Percentiles rank a stretch among this genome's conserved stretches.
Evolutionary conservation across 2,888 invertebrate species (phyloP).

Genomic region (Hydraecia micacea): DNA sequence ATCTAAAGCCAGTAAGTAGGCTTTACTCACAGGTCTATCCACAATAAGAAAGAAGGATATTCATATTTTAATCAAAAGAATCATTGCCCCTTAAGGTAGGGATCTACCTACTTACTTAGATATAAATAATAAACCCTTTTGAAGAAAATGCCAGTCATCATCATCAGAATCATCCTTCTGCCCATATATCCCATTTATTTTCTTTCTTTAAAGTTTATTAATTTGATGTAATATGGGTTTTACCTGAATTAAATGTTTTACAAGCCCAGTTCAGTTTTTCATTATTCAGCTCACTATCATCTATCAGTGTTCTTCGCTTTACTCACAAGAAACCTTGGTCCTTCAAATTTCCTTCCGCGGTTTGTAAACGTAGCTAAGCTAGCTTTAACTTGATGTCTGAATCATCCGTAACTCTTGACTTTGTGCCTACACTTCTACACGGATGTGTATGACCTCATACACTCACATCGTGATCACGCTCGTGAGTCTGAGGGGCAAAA

Average conservation of each 20-base stretch:
- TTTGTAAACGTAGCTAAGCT: not conserved
- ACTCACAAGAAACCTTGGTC: not conserved
- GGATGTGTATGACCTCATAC: conserved; percentile 52
- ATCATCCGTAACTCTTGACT: conserved; percentile 41
- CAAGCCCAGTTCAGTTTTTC: not conserved
- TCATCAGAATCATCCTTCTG: not conserved
- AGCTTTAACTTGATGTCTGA: conserved; percentile 21
- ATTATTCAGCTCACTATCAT: not conserved
- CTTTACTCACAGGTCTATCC: not conserved
- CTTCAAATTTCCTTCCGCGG: conserved; percentile 2
- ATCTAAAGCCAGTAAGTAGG: too few relatives aligned
- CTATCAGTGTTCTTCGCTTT: not conserved
- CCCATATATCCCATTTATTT: too few relatives aligned
- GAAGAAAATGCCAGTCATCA: too few relatives aligned
- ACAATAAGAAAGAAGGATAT: not conserved
- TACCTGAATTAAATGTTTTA: too few relatives aligned
- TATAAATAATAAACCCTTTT: not conserved
- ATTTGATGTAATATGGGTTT: too few relatives aligned
- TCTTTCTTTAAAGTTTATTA: too few relatives aligned
- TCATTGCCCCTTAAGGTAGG: not conserved
- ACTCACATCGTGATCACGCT: conserved; percentile 22
- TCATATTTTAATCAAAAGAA: not conserved
- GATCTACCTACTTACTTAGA: too few relatives aligned
- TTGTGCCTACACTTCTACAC: conserved; percentile 29
- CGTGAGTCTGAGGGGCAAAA: conserved; percentile 5